Base-by-base conservation (phyloP, 2,888 invertebrate genomes). In the Melinopterus prodromus region DNA sequence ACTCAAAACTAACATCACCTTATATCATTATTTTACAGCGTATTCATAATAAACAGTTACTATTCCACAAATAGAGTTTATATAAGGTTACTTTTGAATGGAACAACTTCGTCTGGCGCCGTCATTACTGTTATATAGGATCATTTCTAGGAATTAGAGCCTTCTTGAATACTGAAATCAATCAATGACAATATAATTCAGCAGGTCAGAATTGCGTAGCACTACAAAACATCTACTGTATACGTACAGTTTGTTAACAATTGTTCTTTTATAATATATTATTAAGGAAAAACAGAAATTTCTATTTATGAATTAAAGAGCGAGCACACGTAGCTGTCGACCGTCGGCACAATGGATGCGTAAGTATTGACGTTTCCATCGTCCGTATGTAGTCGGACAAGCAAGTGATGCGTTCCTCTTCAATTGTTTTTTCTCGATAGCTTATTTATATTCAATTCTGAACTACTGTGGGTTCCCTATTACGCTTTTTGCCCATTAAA, bases 101-200 rank as follows among this genome's bases (percentile, higher is more conserved):
- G 77, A 77, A 77, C 77, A 70, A 35, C 70, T 77, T n/a, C 37
- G 37, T 26, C 74, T 16, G 6, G 14, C 7, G 35, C 37, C n/a
- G n/a, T 69, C 0, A 53, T 76, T 53, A 69, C 15, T 76, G 26
- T 53, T n/a, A 36, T 16, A 26, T 38, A 16, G 7, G 16, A 53
- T 38, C 9, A 15, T 38, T 37, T 76, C 69, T 16, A 16, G 14
- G 1, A 71, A 26, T 16, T 71, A 78, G 79, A 81, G 84, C 86
- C 85, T 86, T 53, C 5, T 84, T 85, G 87, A 89, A 89, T 88
- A 87, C 85, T 88, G 89, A 88, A 89, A 89, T 89, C 89, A 89
- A 89, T 88, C 86, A 89, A 89, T 89, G 88, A 89, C 89, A 88
- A 86, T 87, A 88, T 88, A 87, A 84, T 85, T 87, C 87, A 87